phyloP scores from a whole-genome alignment of 2,888 invertebrate species.

The Empis livida region DNA sequence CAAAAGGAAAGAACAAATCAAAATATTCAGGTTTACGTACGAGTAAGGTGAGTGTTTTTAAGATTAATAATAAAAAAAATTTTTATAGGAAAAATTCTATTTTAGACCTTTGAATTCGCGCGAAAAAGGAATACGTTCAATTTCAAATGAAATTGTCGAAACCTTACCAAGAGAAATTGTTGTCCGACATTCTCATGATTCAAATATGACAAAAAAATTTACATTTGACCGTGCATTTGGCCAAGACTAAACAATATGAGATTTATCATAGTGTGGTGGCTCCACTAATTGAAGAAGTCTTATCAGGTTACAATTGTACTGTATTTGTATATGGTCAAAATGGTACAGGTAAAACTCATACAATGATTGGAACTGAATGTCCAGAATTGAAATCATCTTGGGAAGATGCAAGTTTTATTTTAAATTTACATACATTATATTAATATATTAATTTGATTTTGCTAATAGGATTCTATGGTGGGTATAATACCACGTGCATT shows the following conservation, averaged over 20 bases:
- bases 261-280: slow-evolving; percentile 79
- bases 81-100: slow-evolving; percentile 6
- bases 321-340: slow-evolving; percentile 95
- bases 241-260: slow-evolving; percentile 69
- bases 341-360: slow-evolving; percentile 92
- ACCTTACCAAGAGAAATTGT: slow-evolving; percentile 53
- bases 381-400: slow-evolving; percentile 46
- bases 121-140: slow-evolving; percentile 58
- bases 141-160: slow-evolving; percentile 54
- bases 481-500: slow-evolving; percentile 90
- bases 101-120: slow-evolving; percentile 61
- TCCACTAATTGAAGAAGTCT: slow-evolving; percentile 81
- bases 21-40: slow-evolving; percentile 78
- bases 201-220: slow-evolving; percentile 60
- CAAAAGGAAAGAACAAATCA: slow-evolving; percentile 40
- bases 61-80: not conserved
- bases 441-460: slow-evolving; percentile 5
- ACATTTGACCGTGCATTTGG: slow-evolving; percentile 80
- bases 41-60: slow-evolving; percentile 50
- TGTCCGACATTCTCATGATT: slow-evolving; percentile 45
- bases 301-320: slow-evolving; percentile 93
- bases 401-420: slow-evolving; percentile 50
- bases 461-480: slow-evolving; percentile 59
- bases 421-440: not conserved
- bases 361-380: slow-evolving; percentile 77